phyloP scores from a whole-genome alignment of 2,797 vertebrate genomes.

The Morus bassanus region DNA sequence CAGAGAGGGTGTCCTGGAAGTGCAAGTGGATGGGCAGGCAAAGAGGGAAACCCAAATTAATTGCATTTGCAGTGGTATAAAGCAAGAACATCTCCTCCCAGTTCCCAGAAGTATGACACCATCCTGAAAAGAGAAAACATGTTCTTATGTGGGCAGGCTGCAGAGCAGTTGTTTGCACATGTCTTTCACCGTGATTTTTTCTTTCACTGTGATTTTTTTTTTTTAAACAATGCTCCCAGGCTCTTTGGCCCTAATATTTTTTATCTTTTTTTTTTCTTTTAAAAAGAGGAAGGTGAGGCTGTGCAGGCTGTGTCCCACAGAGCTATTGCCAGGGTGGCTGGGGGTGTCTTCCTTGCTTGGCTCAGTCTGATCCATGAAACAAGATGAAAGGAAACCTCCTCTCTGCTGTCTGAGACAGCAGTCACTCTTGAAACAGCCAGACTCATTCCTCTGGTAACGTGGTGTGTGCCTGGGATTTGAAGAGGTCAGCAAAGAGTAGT shows the following conservation, averaged over 20 bases:
- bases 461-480: background rate
- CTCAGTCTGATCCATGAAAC: background rate
- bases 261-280: background rate
- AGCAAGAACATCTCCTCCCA: conserved; percentile 58
- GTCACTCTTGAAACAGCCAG: background rate
- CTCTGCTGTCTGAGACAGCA: conserved; percentile 19
- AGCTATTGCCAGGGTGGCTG: background rate
- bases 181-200: background rate
- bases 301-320: background rate
- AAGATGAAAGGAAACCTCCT: conserved; percentile 30
- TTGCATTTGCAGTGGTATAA: background rate
- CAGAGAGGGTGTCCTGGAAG: background rate
- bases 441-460: background rate
- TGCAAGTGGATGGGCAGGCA: background rate
- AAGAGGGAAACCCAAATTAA: background rate
- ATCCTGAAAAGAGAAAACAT: conserved; percentile 17
- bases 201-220: background rate
- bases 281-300: background rate
- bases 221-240: background rate
- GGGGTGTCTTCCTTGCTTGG: background rate
- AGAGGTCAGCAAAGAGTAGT: conserved; percentile 48
- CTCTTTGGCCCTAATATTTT: background rate
- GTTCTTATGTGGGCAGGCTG: conserved; percentile 39
- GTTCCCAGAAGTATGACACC: conserved; percentile 63
- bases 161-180: conserved; percentile 41